Percentiles rank a stretch among this genome's conserved stretches.
Evolutionary conservation across 1,140 invertebrate genomes (phyloP).

Genomic region (Neuroterus valhalla): DNA sequence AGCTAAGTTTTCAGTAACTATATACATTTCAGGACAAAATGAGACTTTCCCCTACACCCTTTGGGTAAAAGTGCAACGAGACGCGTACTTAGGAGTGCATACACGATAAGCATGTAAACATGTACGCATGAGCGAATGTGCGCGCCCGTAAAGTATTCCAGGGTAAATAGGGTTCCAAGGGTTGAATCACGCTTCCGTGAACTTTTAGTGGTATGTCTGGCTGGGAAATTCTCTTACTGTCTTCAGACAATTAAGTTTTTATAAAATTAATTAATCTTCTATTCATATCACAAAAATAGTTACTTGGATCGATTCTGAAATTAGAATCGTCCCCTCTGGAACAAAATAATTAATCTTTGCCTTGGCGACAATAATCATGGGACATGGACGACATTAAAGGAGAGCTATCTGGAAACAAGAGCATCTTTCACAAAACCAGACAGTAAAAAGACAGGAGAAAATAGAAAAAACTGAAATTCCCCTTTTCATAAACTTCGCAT

Average conservation of each 20-base stretch:
- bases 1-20: too few relatives aligned
- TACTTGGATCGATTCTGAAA: not conserved
- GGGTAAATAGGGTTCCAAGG: constrained; percentile 47
- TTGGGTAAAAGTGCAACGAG: not conserved
- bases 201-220: constrained; percentile 41
- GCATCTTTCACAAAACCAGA: not conserved
- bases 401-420: not conserved
- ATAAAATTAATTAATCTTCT: not conserved
- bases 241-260: constrained; percentile 19
- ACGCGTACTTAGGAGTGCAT: constrained; percentile 43
- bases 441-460: not conserved
- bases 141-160: constrained; percentile 46
- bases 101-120: constrained; percentile 43
- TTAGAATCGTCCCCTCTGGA: not conserved
- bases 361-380: not conserved
- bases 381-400: not conserved
- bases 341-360: not conserved
- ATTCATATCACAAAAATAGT: not conserved
- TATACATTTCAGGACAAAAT: too few relatives aligned
- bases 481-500: not conserved
- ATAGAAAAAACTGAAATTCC: not conserved
- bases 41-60: too few relatives aligned
- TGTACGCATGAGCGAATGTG: constrained; percentile 35
- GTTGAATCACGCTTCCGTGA: constrained; percentile 46
- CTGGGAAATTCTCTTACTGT: constrained; percentile 49